Evolutionary conservation across 2,113 vertebrate species (phyloP), one percentile per base, ranked within the genome.

Genomic region (Petrocephalus microphthalmus): DNA sequence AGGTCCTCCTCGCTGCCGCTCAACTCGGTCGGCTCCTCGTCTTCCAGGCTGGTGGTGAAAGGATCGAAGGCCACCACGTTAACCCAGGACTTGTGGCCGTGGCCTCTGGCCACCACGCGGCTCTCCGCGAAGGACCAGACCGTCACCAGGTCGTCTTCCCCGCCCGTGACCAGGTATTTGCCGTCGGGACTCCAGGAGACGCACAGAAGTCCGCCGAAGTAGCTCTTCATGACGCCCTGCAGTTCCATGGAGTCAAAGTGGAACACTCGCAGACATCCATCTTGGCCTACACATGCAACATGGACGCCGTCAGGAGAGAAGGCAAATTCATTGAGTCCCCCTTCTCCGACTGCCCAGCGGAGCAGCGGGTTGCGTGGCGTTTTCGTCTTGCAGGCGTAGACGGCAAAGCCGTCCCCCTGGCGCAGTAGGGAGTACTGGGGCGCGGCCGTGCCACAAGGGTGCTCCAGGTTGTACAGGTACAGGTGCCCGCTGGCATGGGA

Each of bases 111-210:
- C 0, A 99, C 96, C 85, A 99, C 98, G 0, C 98, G 94, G 3
- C 97, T 97, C 20, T 98, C 96, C 0, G 96, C 86, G 1, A 99
- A 97, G 0, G 98, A 99, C 98, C 98, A 99, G 1, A 98, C 98
- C 0, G 98, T 99, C 2, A 99, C 98, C 90, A 99, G 90, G 90
- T 98, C 98, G 0, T 98, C 98, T 88, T 98, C 97, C 0, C 98
- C 98, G 0, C 98, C 98, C 0, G 97, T 98, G 78, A 97, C 98
- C 0, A 99, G 94, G 2, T 97, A 98, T 2, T 97, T 97, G 0
- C 98, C 97, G 0, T 99, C 97, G 0, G 98, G 98, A 92, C 97
- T 98, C 98, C 98, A 98, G 0, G 97, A 98, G 20, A 98, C 97
- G 0, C 98, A 99, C 0, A 99, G 95, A 2, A 99, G 90, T 0